Conservation (phyloP, 2,797 vertebrate genomes). For the Pitangus sulphuratus region DNA sequence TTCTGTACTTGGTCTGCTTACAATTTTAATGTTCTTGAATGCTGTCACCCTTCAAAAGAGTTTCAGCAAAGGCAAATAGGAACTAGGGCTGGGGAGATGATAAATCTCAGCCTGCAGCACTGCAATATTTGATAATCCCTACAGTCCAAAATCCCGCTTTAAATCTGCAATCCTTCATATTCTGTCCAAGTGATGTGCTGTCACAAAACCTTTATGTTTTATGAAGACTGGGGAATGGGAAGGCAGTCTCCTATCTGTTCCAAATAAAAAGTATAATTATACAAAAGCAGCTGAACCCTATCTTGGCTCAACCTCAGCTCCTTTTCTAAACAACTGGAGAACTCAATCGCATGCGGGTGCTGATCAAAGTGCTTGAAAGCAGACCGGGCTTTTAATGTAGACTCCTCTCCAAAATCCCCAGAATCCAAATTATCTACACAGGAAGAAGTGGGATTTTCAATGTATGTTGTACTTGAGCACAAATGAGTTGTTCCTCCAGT, state of each 20-base stretch:
- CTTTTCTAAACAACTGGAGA: not conserved
- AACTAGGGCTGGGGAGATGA: not conserved
- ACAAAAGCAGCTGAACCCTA: not conserved
- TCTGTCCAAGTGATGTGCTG: not conserved
- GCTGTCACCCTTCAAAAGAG: not conserved
- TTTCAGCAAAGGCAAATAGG: constrained; percentile 10
- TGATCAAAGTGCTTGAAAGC: not conserved
- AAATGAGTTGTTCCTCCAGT: not conserved
- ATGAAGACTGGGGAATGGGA: not conserved
- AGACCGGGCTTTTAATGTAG: not conserved
- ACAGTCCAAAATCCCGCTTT: not conserved
- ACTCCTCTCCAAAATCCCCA: not conserved
- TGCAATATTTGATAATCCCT: not conserved
- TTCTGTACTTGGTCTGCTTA: not conserved
- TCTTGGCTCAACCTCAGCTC: not conserved
- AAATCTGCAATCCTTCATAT: not conserved
- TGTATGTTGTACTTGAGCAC: not conserved
- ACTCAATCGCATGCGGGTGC: not conserved
- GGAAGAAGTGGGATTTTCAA: not conserved
- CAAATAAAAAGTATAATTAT: not conserved
- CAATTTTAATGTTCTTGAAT: not conserved
- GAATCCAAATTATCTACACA: not conserved
- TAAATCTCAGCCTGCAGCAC: not conserved
- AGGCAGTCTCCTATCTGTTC: not conserved
- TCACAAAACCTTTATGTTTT: not conserved